phyloP scores from a whole-genome alignment of 2,888 invertebrate species.

The Lasioglossum leucozonium region DNA sequence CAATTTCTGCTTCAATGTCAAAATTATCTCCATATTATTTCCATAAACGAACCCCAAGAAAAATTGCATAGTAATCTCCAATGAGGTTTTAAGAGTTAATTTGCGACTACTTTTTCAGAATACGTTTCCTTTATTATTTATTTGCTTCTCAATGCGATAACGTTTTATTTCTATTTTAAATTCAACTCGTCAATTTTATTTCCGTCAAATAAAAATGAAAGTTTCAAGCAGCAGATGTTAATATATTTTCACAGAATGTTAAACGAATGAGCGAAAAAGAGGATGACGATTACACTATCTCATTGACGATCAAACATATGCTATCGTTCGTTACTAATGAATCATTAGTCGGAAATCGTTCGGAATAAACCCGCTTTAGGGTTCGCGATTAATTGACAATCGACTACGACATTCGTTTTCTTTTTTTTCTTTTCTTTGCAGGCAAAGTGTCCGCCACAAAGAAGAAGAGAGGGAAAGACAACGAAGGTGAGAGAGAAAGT shows the following conservation, averaged over 20 bases:
- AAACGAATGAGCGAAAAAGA: not conserved
- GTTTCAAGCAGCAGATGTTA: not conserved
- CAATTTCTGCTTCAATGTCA: not conserved
- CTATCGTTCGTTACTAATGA: slow-evolving; percentile 27
- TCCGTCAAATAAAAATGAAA: not conserved
- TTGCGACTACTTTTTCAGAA: not conserved
- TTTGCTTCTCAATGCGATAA: not conserved
- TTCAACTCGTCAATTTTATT: not conserved
- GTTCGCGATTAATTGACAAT: slow-evolving; percentile 52
- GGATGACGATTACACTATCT: slow-evolving; percentile 4
- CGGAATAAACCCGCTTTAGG: slow-evolving; percentile 20
- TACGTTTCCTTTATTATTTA: not conserved
- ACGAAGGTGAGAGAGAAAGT: slow-evolving; percentile 43
- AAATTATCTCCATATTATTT: not conserved
- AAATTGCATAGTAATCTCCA: not conserved
- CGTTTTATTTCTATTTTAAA: not conserved
- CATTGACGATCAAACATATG: not conserved
- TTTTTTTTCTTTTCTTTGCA: not conserved
- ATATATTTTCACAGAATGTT: not conserved
- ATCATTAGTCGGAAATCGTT: slow-evolving; percentile 1
- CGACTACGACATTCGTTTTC: slow-evolving; percentile 34
- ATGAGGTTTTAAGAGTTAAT: not conserved
- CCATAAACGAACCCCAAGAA: not conserved
- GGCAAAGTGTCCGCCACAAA: not conserved
- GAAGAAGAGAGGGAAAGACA: not conserved